Conservation (phyloP, 2,888 invertebrate species). For the Trissolcus japonicus region DNA sequence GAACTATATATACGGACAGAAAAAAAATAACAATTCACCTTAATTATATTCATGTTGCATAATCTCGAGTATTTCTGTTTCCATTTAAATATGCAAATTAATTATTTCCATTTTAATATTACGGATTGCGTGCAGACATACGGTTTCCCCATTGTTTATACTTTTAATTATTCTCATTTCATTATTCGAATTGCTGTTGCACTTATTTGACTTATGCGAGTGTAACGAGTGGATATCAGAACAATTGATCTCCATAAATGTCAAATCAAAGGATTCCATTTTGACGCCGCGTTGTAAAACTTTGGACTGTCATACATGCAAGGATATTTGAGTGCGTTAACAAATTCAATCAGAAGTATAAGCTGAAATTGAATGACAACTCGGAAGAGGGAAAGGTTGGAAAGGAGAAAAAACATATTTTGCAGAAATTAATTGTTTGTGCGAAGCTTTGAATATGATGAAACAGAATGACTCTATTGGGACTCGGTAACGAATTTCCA, state of each 20-base stretch:
- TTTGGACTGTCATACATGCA: too few relatives aligned
- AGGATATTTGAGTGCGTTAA: constrained; percentile 18
- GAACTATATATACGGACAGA: too few relatives aligned
- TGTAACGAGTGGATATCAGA: constrained; percentile 3
- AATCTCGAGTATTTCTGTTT: constrained; percentile 12
- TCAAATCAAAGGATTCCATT: constrained; percentile 1
- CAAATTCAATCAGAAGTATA: constrained; percentile 22
- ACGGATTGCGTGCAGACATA: constrained; percentile 1
- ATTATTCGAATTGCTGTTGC: constrained; percentile 10
- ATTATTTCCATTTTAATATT: constrained; percentile 27
- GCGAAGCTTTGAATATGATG: constrained; percentile 14
- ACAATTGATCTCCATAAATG: constrained; percentile 9
- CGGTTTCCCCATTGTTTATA: constrained; percentile 11
- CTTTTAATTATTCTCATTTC: constrained; percentile 20
- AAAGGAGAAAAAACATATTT: constrained; percentile 12
- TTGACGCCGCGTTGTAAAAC: too few relatives aligned
- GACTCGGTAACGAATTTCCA: constrained; percentile 7
- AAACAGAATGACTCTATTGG: constrained; percentile 18
- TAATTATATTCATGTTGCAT: constrained; percentile 20
- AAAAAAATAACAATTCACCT: constrained; percentile 9
- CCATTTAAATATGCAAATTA: constrained; percentile 31
- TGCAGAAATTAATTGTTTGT: constrained; percentile 17
- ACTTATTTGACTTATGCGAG: neutral
- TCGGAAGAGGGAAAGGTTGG: neutral
- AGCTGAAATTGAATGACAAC: constrained; percentile 11